phyloP scores from a whole-genome alignment of 2,797 vertebrate genomes.

The Merluccius polli region DNA sequence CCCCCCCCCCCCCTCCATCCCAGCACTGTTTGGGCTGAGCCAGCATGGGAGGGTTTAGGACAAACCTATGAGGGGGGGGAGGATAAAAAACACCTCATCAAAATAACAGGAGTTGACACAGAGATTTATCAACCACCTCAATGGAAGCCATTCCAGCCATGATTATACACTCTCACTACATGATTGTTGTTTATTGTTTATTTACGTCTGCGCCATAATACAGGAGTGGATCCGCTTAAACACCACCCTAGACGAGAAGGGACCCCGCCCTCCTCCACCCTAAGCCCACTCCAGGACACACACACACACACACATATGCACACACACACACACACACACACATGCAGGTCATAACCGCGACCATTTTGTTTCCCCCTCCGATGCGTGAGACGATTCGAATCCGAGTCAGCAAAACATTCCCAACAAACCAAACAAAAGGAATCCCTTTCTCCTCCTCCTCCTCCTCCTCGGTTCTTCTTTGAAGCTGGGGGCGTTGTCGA shows the following conservation, averaged over 20 bases:
- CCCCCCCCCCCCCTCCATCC: not conserved
- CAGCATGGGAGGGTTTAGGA: not conserved
- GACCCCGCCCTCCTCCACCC: not conserved
- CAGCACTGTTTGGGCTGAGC: not conserved
- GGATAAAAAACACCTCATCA: not conserved
- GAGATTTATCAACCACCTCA: not conserved
- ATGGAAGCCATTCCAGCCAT: too few relatives aligned
- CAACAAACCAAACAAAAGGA: constrained; percentile 39
- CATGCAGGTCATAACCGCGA: not conserved
- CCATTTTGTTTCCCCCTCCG: too few relatives aligned
- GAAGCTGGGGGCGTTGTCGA: too few relatives aligned
- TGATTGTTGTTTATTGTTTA: too few relatives aligned
- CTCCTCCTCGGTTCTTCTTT: too few relatives aligned
- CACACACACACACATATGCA: not conserved
- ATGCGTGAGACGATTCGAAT: not conserved
- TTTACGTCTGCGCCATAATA: not conserved
- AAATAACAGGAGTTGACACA: too few relatives aligned
- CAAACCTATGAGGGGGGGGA: not conserved
- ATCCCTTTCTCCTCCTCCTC: not conserved
- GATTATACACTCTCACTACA: too few relatives aligned
- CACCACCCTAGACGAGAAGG: too few relatives aligned
- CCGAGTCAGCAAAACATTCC: constrained; percentile 32
- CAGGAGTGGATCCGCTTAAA: not conserved
- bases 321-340: constrained; percentile 1
- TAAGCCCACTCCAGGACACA: not conserved